These are phyloP conservation scores for Noctua pronuba DNA, from an alignment of 2,888 invertebrate species.

Conservation along the genomic window DNA sequence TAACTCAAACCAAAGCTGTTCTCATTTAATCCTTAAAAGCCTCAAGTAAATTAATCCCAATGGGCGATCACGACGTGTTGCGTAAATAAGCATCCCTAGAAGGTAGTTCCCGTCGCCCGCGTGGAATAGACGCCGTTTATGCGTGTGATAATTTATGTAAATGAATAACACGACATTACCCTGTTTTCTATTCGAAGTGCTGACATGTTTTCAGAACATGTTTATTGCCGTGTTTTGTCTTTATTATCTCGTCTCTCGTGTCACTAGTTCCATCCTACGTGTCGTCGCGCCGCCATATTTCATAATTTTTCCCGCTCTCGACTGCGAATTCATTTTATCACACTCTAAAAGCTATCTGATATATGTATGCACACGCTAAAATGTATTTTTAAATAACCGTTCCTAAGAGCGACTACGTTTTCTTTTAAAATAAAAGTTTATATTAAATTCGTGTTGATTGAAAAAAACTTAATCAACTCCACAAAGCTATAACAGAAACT, in stretches of 20 bases:
- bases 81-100: conserved; percentile 80
- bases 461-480: conserved; percentile 79
- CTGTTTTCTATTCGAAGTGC: conserved; percentile 82
- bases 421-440: conserved; percentile 58
- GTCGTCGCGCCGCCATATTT: conserved; percentile 73
- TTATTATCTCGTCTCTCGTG: conserved; percentile 82
- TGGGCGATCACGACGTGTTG: conserved; percentile 80
- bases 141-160: conserved; percentile 87
- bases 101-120: conserved; percentile 72
- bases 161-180: conserved; percentile 88
- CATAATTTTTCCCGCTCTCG: conserved; percentile 77
- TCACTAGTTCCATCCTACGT: conserved; percentile 77
- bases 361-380: conserved; percentile 70
- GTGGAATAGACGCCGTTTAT: conserved; percentile 79
- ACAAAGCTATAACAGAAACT: conserved; percentile 74
- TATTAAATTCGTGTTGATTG: conserved; percentile 72
- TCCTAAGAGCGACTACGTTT: conserved; percentile 47
- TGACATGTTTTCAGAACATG: conserved; percentile 84
- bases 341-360: conserved; percentile 76
- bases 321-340: conserved; percentile 75
- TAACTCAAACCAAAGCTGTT: conserved; percentile 52
- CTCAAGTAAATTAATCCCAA: conserved; percentile 82
- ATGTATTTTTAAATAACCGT: conserved; percentile 61
- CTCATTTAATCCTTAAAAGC: conserved; percentile 74
- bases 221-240: conserved; percentile 86